These are phyloP conservation scores for Scalopus aquaticus DNA, from an alignment of 2,113 vertebrate species.

Conservation along the genomic window DNA sequence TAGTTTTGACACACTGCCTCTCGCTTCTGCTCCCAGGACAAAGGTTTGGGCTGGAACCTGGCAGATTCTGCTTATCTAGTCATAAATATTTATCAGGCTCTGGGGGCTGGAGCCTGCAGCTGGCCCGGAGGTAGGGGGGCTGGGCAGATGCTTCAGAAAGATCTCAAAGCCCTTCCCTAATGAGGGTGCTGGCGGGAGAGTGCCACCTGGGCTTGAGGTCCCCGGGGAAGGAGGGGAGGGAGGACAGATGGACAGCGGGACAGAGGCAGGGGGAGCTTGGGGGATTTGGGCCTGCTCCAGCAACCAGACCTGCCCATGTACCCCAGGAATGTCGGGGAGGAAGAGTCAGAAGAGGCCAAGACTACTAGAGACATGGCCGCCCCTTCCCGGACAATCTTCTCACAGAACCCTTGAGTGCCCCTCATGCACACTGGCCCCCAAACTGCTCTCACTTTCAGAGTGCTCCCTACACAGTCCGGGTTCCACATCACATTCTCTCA, in stretches of 20 bases:
- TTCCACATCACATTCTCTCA: too few species aligned
- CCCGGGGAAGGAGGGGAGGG: conserved; percentile 8
- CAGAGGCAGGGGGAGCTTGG: neutral
- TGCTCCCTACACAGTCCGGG: neutral
- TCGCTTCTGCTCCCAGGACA: conserved; percentile 36
- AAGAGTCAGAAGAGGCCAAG: neutral
- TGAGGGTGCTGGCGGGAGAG: conserved; percentile 57
- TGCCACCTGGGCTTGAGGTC: conserved; percentile 58
- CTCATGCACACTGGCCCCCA: neutral
- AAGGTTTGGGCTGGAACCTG: conserved; percentile 65
- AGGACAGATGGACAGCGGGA: conserved; percentile 73
- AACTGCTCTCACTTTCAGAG: neutral
- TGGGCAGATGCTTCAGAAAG: conserved; percentile 38
- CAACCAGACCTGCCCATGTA: neutral
- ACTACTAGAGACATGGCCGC: neutral
- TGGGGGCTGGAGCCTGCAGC: conserved; percentile 65
- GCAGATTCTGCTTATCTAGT: conserved; percentile 65
- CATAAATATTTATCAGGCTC: conserved; percentile 80
- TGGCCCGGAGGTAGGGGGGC: conserved; percentile 11
- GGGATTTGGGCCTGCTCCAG: conserved; percentile 20
- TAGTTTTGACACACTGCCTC: neutral
- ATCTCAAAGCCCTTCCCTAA: conserved; percentile 65
- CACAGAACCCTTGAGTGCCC: neutral
- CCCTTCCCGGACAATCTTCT: neutral
- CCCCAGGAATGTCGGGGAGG: conserved; percentile 60